Percentiles rank a stretch among this genome's conserved stretches.
These are phyloP conservation scores for Iguana delicatissima DNA, from an alignment of 2,797 vertebrate genomes.

Conservation along the genomic window DNA sequence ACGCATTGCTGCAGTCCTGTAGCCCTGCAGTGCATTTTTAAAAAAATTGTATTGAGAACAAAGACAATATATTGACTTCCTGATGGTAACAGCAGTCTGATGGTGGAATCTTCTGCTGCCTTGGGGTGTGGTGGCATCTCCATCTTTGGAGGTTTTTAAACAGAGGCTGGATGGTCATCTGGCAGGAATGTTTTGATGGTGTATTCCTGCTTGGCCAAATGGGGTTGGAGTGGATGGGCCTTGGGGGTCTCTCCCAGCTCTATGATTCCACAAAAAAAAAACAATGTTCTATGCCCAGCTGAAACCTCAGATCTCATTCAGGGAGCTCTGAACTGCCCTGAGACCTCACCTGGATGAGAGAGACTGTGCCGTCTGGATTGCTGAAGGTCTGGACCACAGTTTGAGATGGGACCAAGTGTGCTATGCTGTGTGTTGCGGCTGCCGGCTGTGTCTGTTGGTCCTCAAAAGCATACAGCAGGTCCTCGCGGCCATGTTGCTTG, in stretches of 20 bases:
- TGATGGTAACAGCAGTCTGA: too few relatives aligned
- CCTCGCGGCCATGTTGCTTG: constrained; percentile 96
- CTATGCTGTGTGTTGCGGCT: constrained; percentile 90
- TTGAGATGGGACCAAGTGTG: constrained; percentile 95
- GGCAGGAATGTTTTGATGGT: too few relatives aligned
- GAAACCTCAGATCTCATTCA: too few relatives aligned
- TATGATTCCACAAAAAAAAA: too few relatives aligned
- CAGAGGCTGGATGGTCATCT: too few relatives aligned
- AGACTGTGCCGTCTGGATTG: constrained; percentile 97
- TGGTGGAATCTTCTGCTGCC: too few relatives aligned
- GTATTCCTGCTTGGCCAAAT: too few relatives aligned
- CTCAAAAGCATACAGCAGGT: constrained; percentile 96
- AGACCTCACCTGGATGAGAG: constrained; percentile 92
- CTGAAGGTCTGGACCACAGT: constrained; percentile 99
- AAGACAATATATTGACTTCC: background rate
- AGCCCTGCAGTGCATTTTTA: background rate
- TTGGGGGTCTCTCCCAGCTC: too few relatives aligned
- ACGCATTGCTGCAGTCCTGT: background rate
- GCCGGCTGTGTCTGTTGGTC: constrained; percentile 90
- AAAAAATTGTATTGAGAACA: background rate
- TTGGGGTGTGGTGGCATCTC: too few relatives aligned
- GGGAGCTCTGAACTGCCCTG: accelerated
- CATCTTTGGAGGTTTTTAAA: too few relatives aligned
- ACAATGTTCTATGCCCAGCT: too few relatives aligned
- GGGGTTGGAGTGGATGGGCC: too few relatives aligned